Percentiles rank a stretch among this genome's conserved stretches.
phyloP scores from a whole-genome alignment of 2,888 invertebrate genomes.

The Drosophila rubida region DNA sequence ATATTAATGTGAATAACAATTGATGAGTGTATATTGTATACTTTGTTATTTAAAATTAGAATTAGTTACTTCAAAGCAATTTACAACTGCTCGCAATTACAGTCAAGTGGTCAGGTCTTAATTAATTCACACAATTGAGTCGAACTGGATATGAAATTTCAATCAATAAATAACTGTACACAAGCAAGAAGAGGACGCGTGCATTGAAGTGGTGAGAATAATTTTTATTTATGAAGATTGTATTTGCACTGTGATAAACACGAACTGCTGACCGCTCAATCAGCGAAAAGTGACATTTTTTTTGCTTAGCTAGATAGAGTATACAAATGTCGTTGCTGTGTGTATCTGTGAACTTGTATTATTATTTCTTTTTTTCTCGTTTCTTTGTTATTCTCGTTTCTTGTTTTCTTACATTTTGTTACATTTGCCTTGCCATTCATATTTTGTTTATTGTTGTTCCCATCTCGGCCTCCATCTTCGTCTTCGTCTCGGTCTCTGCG shows the following conservation, averaged over 20 bases:
- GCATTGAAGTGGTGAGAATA: neutral
- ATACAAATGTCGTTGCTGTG: neutral
- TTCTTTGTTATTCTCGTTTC: constrained; percentile 16
- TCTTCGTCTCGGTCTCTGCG: constrained; percentile 1
- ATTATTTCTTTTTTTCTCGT: neutral
- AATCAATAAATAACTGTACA: neutral
- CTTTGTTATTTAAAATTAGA: no score
- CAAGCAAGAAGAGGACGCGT: neutral
- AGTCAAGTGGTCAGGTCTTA: neutral
- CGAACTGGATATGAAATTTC: neutral
- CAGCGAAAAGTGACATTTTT: neutral
- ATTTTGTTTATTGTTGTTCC: constrained; percentile 68
- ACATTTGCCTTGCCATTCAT: constrained; percentile 77
- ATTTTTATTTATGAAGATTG: neutral
- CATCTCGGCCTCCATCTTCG: constrained; percentile 37
- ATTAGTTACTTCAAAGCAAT: no score
- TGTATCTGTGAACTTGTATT: neutral
- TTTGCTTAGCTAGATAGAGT: neutral
- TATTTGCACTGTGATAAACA: constrained; percentile 27
- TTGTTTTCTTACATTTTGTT: constrained; percentile 59
- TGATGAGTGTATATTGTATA: no score
- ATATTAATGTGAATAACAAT: no score
- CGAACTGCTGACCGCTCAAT: constrained; percentile 3
- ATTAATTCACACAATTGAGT: neutral
- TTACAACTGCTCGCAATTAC: neutral